Percentiles rank a stretch among this genome's conserved stretches.
Evolutionary conservation across 2,888 invertebrate genomes (phyloP).

Genomic region (Drosophila mulleri): DNA sequence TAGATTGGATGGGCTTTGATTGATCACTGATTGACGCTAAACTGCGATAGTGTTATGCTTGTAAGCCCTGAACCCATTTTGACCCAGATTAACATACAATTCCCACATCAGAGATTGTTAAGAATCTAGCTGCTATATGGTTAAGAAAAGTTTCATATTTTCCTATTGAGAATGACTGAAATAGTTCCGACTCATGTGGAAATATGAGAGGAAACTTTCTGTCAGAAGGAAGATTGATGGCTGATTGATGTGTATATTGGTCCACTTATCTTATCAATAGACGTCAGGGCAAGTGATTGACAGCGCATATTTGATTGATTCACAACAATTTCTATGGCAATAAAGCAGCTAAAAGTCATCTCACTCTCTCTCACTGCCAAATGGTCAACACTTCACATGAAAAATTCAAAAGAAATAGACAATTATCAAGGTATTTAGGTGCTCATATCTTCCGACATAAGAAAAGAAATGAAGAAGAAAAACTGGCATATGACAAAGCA

Average conservation of each 20-base stretch:
- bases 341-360: conserved; percentile 4
- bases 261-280: not conserved
- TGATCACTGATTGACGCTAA: not conserved
- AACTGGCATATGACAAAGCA: conserved; percentile 41
- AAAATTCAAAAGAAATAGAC: conserved; percentile 17
- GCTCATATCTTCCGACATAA: conserved; percentile 13
- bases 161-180: not conserved
- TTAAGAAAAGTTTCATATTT: not conserved
- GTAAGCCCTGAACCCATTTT: no score
- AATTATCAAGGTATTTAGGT: conserved; percentile 46
- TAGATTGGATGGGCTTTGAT: not conserved
- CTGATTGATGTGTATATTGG: conserved; percentile 9
- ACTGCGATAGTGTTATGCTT: no score
- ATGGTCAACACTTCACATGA: conserved; percentile 31
- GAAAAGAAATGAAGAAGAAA: not conserved
- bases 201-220: not conserved
- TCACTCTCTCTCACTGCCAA: not conserved
- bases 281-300: not conserved
- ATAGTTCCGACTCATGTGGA: not conserved
- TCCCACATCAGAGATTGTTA: not conserved
- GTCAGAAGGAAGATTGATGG: conserved; percentile 3
- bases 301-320: conserved; percentile 1
- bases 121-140: not conserved
- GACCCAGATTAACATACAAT: not conserved
- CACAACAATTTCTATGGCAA: not conserved